Base-by-base conservation (phyloP, 1,140 invertebrate genomes). In the Gryllus bimaculatus region DNA sequence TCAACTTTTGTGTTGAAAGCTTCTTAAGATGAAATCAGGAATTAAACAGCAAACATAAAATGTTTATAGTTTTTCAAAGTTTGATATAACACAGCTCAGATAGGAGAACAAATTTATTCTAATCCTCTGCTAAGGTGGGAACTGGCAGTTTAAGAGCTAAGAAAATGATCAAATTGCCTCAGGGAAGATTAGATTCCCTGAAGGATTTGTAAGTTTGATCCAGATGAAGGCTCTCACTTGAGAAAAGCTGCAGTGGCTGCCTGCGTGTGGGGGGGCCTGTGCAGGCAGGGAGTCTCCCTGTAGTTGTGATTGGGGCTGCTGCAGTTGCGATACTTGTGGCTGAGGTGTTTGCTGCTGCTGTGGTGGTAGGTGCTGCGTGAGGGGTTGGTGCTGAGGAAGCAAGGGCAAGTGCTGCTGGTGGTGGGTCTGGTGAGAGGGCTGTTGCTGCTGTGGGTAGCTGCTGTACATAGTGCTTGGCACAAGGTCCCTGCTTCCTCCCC, bases 181-280 rank as follows among this genome's bases (percentile, higher is more conserved):
- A 39, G 26, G 26, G 26, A 39, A 39, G 1, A 39, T 39, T 39
- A 39, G 26, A 39, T 39, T 39, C 5, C 26, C 26, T 39, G 5
- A 39, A 39, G 26, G 5, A 39, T 39, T 39, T 39, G 26, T 5
- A 39, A 39, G 26, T 39, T 39, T 39, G 5, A 39, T 5, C 26
- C 26, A 39, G 26, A 39, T 5, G 26, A 5, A 39, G 26, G 26
- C 26, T 5, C 26, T 39, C 26, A 39, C 26, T 39, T 39, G 26
- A 39, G 26, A 39, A 5, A 39, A 39, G 26, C 26, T 39, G 26
- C 81, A 5, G 80, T 81, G 39, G 80, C 21, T 20, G 80, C 18
- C 4, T 80, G 79, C n/a, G 80, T 82, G 8, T 84, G 83, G 0
- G 84, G 84, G 8, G 85, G 83, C 82, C 85, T 84, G 79, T 84